Percentiles rank a stretch among this genome's conserved stretches.
Evolutionary conservation across 2,113 vertebrate genomes (phyloP).

Genomic region (Dinomys branickii): DNA sequence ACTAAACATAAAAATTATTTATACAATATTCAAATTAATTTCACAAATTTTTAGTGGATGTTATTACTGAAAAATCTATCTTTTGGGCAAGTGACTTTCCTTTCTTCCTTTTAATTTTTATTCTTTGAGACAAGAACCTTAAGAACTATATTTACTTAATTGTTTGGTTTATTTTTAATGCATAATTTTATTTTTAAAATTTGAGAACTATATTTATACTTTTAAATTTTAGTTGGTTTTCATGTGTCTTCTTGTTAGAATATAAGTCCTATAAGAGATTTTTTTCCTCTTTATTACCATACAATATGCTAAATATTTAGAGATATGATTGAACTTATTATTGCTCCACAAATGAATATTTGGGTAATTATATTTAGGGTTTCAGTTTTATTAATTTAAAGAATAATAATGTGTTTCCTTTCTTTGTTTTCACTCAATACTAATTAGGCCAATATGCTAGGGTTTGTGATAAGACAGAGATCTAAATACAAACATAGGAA

Average conservation of each 20-base stretch:
- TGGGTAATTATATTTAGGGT: background rate
- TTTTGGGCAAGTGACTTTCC: background rate
- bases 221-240: background rate
- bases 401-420: background rate
- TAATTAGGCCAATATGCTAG: background rate
- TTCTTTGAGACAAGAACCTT: background rate
- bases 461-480: background rate
- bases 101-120: background rate
- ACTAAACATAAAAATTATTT: background rate
- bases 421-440: background rate
- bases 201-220: background rate
- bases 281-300: background rate
- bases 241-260: background rate
- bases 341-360: background rate
- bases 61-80: background rate
- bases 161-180: background rate
- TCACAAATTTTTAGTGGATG: background rate
- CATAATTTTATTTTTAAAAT: background rate
- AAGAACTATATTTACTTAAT: background rate
- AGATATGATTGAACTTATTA: background rate
- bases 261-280: background rate
- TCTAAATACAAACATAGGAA: background rate
- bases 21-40: background rate
- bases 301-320: background rate
- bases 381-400: background rate